Percentiles rank a stretch among this genome's conserved stretches.
phyloP scores from a whole-genome alignment of 1,140 invertebrate species.

The Parapsyche elsis region DNA sequence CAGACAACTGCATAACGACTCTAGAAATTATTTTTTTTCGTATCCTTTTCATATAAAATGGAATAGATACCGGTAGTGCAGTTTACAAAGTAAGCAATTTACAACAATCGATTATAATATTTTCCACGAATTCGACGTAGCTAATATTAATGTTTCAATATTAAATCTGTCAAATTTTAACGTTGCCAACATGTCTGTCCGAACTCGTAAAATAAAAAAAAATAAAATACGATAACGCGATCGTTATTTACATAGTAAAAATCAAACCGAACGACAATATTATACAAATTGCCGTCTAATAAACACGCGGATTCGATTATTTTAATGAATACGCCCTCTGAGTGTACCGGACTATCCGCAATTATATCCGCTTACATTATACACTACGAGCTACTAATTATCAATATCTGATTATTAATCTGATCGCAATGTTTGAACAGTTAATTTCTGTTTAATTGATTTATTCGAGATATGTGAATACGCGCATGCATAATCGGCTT shows the following conservation, averaged over 20 bases:
- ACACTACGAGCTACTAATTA: not conserved
- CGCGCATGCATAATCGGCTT: not conserved
- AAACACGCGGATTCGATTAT: slow-evolving; percentile 31
- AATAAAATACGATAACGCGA: not conserved
- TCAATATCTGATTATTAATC: not conserved
- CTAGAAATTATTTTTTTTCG: too few relatives aligned
- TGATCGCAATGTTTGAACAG: slow-evolving; percentile 14
- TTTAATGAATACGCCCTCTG: slow-evolving; percentile 28
- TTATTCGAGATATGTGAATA: not conserved
- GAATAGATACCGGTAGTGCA: too few relatives aligned
- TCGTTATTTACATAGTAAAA: not conserved
- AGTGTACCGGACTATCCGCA: slow-evolving; percentile 14
- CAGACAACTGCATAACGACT: not conserved
- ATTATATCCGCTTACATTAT: slow-evolving; percentile 30
- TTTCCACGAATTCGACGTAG: too few relatives aligned
- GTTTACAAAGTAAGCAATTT: too few relatives aligned
- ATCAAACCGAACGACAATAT: not conserved
- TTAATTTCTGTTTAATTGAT: slow-evolving; percentile 26
- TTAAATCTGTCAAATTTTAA: not conserved
- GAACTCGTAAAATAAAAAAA: not conserved
- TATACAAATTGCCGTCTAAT: slow-evolving; percentile 18
- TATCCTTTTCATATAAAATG: too few relatives aligned
- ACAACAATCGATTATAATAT: too few relatives aligned
- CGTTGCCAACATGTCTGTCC: not conserved
- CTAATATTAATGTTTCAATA: too few relatives aligned